Evolutionary conservation across 2,888 invertebrate species (phyloP).

Genomic region (Trilocha varians): DNA sequence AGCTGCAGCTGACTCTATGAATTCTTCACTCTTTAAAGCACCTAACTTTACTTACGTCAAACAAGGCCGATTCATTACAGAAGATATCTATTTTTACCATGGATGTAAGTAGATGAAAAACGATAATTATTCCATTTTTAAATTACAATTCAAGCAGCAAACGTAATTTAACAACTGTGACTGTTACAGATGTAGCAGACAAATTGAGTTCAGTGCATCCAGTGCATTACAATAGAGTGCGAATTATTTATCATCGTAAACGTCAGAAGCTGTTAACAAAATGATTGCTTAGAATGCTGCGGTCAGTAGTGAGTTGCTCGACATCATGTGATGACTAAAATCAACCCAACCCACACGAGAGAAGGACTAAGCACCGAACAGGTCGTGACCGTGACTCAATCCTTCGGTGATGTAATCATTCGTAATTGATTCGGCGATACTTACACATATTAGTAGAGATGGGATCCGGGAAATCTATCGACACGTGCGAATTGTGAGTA

Average conservation of each 20-base stretch:
- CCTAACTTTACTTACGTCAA: no score
- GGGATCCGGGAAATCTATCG: conserved; percentile 19
- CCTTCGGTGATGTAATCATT: conserved; percentile 64
- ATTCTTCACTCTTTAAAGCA: no score
- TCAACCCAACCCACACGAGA: conserved; percentile 48
- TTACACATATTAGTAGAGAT: conserved; percentile 31
- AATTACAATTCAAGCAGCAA: no score
- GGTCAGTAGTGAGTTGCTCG: conserved; percentile 46
- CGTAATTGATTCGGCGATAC: conserved; percentile 57
- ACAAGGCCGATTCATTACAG: no score
- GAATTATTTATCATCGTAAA: conserved; percentile 24
- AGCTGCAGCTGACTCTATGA: no score
- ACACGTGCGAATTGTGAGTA: conserved; percentile 12
- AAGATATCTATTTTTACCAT: no score
- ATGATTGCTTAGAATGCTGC: conserved; percentile 41
- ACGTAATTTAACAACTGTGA: background rate
- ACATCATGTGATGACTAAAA: conserved; percentile 55
- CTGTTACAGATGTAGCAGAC: conserved; percentile 5
- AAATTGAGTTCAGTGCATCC: conserved; percentile 12
- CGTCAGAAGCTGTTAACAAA: conserved; percentile 30
- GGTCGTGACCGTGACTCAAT: conserved; percentile 64
- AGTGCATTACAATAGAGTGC: conserved; percentile 16
- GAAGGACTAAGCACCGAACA: conserved; percentile 44
- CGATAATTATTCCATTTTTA: no score
- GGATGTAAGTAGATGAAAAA: no score